Evolutionary conservation across 2,888 invertebrate genomes (phyloP).

Genomic region (Drosophila bunnanda): DNA sequence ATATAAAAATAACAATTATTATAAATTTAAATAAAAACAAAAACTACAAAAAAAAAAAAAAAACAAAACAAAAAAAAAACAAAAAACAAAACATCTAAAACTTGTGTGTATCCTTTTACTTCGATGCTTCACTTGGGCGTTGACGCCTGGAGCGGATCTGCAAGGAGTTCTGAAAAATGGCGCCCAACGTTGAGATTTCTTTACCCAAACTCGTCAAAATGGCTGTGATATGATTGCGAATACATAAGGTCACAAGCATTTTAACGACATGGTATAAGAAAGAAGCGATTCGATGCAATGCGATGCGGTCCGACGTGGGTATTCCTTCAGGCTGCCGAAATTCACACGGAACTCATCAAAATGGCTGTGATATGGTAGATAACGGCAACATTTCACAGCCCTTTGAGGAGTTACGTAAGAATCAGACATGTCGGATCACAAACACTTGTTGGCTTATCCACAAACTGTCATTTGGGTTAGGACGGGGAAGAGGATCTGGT

Average conservation of each 20-base stretch:
- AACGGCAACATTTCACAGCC: conserved; percentile 84
- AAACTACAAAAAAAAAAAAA: conserved; percentile 69
- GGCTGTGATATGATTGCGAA: conserved; percentile 84
- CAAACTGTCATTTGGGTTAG: too few species aligned
- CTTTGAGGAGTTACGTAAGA: conserved; percentile 84
- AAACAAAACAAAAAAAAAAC: conserved; percentile 55
- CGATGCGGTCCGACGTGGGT: background rate
- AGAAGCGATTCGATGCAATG: conserved; percentile 30
- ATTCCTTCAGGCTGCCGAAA: conserved; percentile 24
- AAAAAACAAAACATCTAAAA: conserved; percentile 64
- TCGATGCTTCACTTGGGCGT: conserved; percentile 20
- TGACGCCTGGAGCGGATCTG: conserved; percentile 4
- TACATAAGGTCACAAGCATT: conserved; percentile 83
- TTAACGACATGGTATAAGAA: conserved; percentile 84
- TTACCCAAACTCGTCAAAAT: conserved; percentile 85
- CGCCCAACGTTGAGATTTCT: conserved; percentile 77
- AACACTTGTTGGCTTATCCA: conserved; percentile 62
- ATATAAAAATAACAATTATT: conserved; percentile 64
- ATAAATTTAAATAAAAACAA: conserved; percentile 74
- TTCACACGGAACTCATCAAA: conserved; percentile 84
- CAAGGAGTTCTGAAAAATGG: conserved; percentile 6
- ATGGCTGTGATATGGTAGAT: conserved; percentile 84
- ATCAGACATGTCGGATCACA: conserved; percentile 44
- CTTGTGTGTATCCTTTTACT: conserved; percentile 45
- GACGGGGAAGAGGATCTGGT: background rate